A percentile compares a stretch with the other conserved stretches of the same genome.
Conservation (phyloP, 2,888 invertebrate genomes). For the Ormyrus nitidulus region DNA sequence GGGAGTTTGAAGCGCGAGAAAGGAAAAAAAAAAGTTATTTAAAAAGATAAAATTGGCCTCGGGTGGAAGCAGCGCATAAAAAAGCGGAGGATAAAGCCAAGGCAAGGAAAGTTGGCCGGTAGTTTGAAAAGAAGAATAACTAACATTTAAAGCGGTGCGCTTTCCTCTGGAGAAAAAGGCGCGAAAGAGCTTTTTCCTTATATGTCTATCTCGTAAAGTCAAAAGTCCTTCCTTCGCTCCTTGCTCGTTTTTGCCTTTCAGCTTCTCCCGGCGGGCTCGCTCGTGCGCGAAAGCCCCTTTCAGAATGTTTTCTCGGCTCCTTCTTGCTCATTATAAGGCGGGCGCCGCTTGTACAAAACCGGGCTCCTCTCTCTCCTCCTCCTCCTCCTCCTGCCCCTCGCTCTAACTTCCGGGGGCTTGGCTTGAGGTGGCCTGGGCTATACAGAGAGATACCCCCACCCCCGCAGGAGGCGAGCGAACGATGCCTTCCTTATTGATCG, state of each 20-base stretch:
- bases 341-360: too few relatives aligned
- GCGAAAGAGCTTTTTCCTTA: conserved; percentile 50
- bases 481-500: conserved; percentile 73
- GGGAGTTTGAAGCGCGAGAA: not conserved
- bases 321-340: conserved; percentile 65
- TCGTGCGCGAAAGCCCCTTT: conserved; percentile 62
- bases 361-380: conserved; percentile 58
- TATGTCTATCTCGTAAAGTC: conserved; percentile 33
- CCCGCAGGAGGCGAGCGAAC: conserved; percentile 66
- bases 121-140: conserved; percentile 17
- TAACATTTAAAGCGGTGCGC: conserved; percentile 28
- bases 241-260: not conserved
- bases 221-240: conserved; percentile 24
- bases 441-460: conserved; percentile 58
- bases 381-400: not conserved
- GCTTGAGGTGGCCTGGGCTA: conserved; percentile 70
- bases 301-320: conserved; percentile 74
- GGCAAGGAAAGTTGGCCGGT: not conserved
- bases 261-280: conserved; percentile 38
- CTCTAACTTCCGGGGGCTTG: conserved; percentile 62
- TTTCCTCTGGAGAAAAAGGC: conserved; percentile 59
- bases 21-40: not conserved
- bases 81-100: not conserved
- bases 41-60: conserved; percentile 28
- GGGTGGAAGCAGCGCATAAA: conserved; percentile 3